A percentile compares a stretch with the other conserved stretches of the same genome.
These are phyloP conservation scores for Heterodera carotae DNA, from an alignment of 1,140 invertebrate genomes.

Conservation along the genomic window DNA sequence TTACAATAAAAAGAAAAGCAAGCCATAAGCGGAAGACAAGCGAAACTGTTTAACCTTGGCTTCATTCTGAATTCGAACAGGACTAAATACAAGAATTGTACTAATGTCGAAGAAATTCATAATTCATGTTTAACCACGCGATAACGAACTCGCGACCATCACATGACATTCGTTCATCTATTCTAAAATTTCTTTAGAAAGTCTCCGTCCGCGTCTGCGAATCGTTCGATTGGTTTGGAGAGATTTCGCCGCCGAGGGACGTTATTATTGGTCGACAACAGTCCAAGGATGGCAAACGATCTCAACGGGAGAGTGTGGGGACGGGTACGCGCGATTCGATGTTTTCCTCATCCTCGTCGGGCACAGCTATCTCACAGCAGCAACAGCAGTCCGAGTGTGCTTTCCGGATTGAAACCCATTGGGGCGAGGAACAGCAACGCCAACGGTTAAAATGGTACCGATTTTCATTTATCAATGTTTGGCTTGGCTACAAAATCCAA, in stretches of 20 bases:
- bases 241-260: not conserved
- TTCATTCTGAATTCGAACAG: no score
- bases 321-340: conserved; percentile 7
- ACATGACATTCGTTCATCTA: no score
- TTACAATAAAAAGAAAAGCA: no score
- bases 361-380: not conserved
- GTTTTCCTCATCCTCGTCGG: conserved; percentile 16
- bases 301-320: conserved; percentile 9
- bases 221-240: conserved; percentile 9
- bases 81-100: no score
- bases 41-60: no score
- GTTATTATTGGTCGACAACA: not conserved
- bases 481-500: not conserved
- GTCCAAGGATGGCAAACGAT: conserved; percentile 5
- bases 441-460: conserved; percentile 19
- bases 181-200: not conserved
- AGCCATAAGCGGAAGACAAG: not conserved
- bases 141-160: no score
- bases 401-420: conserved; percentile 16
- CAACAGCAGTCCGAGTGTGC: conserved; percentile 7
- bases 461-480: not conserved
- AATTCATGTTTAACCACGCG: no score
- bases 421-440: conserved; percentile 26
- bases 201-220: conserved; percentile 18
- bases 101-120: no score